Percentiles rank a stretch among this genome's conserved stretches.
Conservation (phyloP, 2,113 vertebrate species). For the Peromyscus polionotus region DNA sequence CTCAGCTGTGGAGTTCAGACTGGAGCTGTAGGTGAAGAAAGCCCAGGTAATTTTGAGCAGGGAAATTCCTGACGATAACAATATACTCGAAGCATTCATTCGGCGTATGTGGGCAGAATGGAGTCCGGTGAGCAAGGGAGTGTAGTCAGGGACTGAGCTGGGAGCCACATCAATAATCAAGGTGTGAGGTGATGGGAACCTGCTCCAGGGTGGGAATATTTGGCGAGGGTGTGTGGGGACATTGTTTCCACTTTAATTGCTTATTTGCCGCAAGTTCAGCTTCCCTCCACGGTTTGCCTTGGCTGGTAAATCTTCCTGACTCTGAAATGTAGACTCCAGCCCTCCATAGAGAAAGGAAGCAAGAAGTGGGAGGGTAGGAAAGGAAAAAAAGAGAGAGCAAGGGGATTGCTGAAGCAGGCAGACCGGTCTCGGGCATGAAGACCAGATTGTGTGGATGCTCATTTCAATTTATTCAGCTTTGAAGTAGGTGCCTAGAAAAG, state of each 20-base stretch:
- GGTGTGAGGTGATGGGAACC: conserved; percentile 69
- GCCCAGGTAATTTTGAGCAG: not conserved
- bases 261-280: conserved; percentile 70
- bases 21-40: not conserved
- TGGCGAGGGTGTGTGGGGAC: conserved; percentile 46
- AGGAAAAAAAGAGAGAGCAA: too few species aligned
- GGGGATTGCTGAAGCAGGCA: not conserved
- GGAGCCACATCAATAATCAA: conserved; percentile 44
- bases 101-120: not conserved
- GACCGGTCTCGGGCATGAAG: not conserved
- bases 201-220: conserved; percentile 1
- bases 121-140: not conserved
- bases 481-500: not conserved
- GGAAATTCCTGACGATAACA: conserved; percentile 36
- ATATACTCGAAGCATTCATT: conserved; percentile 9
- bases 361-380: not conserved
- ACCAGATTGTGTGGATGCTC: not conserved
- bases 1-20: not conserved
- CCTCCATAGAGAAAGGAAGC: conserved; percentile 52
- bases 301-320: conserved; percentile 62
- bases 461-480: not conserved
- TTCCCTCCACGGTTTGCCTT: conserved; percentile 72
- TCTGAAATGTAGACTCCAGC: conserved; percentile 49
- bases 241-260: conserved; percentile 53
- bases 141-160: not conserved